phyloP scores from a whole-genome alignment of 2,113 vertebrate species.

The Macquaria australasica region DNA sequence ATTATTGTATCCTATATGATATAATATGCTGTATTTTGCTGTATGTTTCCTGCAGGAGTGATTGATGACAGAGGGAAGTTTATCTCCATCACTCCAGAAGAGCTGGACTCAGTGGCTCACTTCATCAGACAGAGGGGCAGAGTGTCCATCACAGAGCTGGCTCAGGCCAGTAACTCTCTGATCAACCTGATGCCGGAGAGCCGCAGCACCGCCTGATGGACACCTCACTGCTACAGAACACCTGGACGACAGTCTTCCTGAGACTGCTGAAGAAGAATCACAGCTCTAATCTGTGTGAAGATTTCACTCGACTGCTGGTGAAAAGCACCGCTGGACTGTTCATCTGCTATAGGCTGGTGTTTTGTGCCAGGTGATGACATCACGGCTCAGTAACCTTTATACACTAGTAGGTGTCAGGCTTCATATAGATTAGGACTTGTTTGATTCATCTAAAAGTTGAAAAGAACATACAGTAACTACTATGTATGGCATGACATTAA shows the following conservation, averaged over 20 bases:
- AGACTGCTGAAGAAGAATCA: neutral
- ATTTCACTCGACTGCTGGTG: neutral
- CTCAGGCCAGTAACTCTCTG: conserved; percentile 93
- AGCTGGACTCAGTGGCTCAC: conserved; percentile 91
- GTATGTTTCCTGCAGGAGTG: conserved; percentile 85
- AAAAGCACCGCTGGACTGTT: neutral
- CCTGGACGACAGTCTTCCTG: neutral
- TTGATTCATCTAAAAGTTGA: neutral
- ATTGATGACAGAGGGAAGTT: conserved; percentile 98
- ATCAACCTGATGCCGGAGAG: conserved; percentile 89
- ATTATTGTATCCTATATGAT: neutral
- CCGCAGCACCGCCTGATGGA: conserved; percentile 67
- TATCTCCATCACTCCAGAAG: conserved; percentile 95
- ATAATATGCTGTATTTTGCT: neutral
- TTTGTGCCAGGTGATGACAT: neutral
- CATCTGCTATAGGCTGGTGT: no score
- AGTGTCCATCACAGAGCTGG: conserved; percentile 94
- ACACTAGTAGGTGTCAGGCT: neutral
- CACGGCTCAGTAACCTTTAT: neutral
- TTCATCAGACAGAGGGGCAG: conserved; percentile 93
- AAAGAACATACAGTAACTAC: neutral
- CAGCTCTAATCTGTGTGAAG: neutral
- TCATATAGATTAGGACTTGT: neutral
- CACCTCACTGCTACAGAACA: neutral
- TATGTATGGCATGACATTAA: neutral